A percentile compares a stretch with the other conserved stretches of the same genome.
Conservation (phyloP, 2,113 vertebrate genomes). For the Ammodytes marinus region DNA sequence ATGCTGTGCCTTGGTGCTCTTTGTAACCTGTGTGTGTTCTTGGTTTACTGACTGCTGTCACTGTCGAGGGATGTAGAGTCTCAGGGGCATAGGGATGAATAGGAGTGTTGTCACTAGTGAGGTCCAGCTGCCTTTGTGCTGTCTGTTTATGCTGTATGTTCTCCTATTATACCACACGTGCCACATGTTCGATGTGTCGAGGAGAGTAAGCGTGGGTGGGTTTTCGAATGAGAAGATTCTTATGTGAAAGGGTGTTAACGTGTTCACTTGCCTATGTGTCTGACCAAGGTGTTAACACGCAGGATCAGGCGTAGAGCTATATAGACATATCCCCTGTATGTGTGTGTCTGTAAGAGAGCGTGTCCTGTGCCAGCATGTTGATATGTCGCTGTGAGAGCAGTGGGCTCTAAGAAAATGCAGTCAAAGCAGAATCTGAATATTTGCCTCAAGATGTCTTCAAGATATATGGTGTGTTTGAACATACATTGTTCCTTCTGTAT, state of each 20-base stretch:
- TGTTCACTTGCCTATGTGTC: constrained; percentile 13
- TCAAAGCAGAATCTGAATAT: constrained; percentile 72
- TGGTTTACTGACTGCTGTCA: constrained; percentile 60
- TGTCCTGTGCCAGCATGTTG: constrained; percentile 46
- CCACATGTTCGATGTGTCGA: constrained; percentile 46
- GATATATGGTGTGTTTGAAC: constrained; percentile 49
- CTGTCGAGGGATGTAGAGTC: constrained; percentile 77
- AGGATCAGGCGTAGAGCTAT: background rate
- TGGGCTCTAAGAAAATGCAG: constrained; percentile 61
- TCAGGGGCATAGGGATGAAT: constrained; percentile 81
- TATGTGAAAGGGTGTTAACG: constrained; percentile 26
- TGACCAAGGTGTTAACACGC: constrained; percentile 36
- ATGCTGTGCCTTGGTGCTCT: constrained; percentile 40
- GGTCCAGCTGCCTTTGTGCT: constrained; percentile 81
- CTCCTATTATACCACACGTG: constrained; percentile 61
- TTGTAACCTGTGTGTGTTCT: constrained; percentile 25
- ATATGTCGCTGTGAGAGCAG: constrained; percentile 45
- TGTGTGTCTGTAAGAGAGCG: constrained; percentile 23
- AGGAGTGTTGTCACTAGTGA: constrained; percentile 82
- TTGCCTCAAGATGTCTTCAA: constrained; percentile 65
- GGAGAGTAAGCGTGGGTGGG: constrained; percentile 31
- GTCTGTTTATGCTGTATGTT: constrained; percentile 67
- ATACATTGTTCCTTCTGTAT: constrained; percentile 67
- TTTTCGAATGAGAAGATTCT: constrained; percentile 43
- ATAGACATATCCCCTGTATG: constrained; percentile 31